Evolutionary conservation across 2,888 invertebrate species (phyloP), one percentile per base, ranked within the genome.

Genomic region (Oxytorus armatus): DNA sequence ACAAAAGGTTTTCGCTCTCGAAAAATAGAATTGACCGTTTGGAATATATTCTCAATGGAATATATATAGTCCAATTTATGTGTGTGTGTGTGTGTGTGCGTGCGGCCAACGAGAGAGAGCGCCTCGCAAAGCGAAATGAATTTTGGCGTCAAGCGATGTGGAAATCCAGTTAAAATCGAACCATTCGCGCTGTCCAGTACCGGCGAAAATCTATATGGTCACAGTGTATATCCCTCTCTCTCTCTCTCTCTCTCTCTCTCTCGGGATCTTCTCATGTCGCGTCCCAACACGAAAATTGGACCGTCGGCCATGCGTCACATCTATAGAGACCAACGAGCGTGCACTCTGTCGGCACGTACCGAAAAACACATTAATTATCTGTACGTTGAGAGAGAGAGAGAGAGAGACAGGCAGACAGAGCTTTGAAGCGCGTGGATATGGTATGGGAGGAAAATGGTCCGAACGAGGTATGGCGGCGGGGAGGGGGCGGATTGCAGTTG

Each of bases 361-460:
- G 68, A 5, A 80, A 89, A 89, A 86, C 85, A 88, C 88, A 90
- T 90, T 89, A 90, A 90, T 91, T 91, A 90, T 89, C 87, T 86
- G 86, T 86, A 85, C 78, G 77, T 73, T 78, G 81, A 10, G 23
- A 33, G 57, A 70, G 57, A 47, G 47, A 36, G 33, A 42, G 7
- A 47, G 33, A 49, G 29, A 16, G 69, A n/a, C n/a, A n/a, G n/a
- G n/a, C n/a, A 33, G 70, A 16, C 16, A 49, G 16, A 44, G 11
- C 21, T 44, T 44, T 63, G 63, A 16, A 73, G 10, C 53, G 39
- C 53, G 29, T 25, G 51, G 51, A 51, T 73, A 51, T 36, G 16
- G 29, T 51, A 51, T 18, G 33, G 53, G 29, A 29, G 69, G 21
- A 47, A n/a, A 47, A 47, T 57, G 44, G 29, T 1, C 8, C 14